Evolutionary conservation across 1,140 invertebrate species (phyloP).

Genomic region (Thaumetopoea pityocampa): DNA sequence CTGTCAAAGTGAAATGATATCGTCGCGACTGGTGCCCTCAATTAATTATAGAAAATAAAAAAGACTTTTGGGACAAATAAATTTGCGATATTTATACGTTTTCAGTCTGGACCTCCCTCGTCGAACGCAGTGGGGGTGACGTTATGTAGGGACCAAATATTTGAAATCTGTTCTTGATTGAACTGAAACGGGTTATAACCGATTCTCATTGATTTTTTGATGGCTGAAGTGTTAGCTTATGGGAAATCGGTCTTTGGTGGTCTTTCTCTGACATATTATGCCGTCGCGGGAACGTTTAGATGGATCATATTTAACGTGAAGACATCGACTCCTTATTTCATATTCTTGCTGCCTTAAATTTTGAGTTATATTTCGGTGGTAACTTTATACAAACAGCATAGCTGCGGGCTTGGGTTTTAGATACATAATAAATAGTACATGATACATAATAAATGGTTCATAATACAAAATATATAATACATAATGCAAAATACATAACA

Average conservation of each 20-base stretch:
- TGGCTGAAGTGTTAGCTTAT: slow-evolving; percentile 5
- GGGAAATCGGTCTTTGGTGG: slow-evolving; percentile 12
- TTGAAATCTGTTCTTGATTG: slow-evolving; percentile 10
- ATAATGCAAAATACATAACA: too few species aligned
- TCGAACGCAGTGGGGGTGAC: slow-evolving; percentile 19
- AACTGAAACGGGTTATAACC: slow-evolving; percentile 7
- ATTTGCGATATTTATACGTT: slow-evolving; percentile 12
- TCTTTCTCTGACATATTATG: slow-evolving; percentile 7
- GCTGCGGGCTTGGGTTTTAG: too few species aligned
- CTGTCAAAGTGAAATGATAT: slow-evolving; percentile 30
- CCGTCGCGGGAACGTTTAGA: too few species aligned
- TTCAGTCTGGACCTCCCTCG: slow-evolving; percentile 17
- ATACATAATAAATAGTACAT: too few species aligned
- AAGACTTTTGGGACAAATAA: slow-evolving; percentile 11
- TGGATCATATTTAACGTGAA: too few species aligned
- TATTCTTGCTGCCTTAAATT: too few species aligned
- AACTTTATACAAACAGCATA: too few species aligned
- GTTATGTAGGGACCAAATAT: slow-evolving; percentile 5
- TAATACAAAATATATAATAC: too few species aligned
- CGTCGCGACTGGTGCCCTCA: slow-evolving; percentile 22
- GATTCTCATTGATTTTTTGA: slow-evolving; percentile 8
- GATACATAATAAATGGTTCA: too few species aligned
- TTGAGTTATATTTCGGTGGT: too few species aligned
- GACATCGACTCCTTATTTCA: too few species aligned
- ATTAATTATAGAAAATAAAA: slow-evolving; percentile 21